Conservation (phyloP, 1,140 invertebrate species). For the Habropoda laboriosa region DNA sequence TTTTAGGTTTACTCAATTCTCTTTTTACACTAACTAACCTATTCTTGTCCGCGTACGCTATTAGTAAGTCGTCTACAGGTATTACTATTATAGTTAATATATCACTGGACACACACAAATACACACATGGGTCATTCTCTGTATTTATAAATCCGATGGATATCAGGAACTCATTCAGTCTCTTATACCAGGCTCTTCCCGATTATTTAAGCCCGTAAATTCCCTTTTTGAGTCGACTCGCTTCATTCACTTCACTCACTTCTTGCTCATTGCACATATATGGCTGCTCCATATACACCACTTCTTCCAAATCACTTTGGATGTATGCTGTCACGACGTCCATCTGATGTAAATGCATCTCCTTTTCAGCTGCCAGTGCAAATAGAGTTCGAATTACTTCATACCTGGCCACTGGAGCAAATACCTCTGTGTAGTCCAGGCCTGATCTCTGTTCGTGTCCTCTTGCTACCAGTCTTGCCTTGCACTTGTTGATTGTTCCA, state of each 20-base stretch:
- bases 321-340: constrained; percentile 17
- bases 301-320: constrained; percentile 1
- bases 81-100: too few relatives aligned
- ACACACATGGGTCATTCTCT: too few relatives aligned
- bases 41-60: too few relatives aligned
- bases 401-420: constrained; percentile 5
- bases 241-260: neutral
- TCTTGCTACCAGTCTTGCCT: constrained; percentile 78
- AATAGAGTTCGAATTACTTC: constrained; percentile 7
- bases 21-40: too few relatives aligned
- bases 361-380: neutral
- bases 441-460: constrained; percentile 64
- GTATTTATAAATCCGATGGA: too few relatives aligned
- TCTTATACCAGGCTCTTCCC: too few relatives aligned
- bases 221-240: constrained; percentile 69
- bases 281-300: constrained; percentile 15
- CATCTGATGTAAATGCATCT: constrained; percentile 16
- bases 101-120: too few relatives aligned
- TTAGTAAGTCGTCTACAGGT: too few relatives aligned
- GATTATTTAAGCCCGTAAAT: constrained; percentile 71
- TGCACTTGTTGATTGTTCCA: constrained; percentile 59
- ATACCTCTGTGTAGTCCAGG: constrained; percentile 68
- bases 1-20: too few relatives aligned
- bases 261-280: neutral
- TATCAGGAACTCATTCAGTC: too few relatives aligned